phyloP scores from a whole-genome alignment of 2,797 vertebrate species.

The Chelon auratus region DNA sequence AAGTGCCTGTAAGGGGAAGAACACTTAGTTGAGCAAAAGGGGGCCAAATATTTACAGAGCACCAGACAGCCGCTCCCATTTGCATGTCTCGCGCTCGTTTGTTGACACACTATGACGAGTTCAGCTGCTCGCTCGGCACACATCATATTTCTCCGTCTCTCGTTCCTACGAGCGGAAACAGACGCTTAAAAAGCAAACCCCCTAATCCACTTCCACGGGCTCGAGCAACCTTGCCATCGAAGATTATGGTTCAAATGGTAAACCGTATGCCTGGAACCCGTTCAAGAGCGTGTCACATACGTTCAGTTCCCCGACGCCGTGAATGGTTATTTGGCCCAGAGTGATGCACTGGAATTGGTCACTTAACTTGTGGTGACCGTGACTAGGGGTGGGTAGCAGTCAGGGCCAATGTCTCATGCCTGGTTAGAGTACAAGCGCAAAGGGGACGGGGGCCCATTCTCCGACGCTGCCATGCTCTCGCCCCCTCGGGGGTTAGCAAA shows the following conservation, averaged over 20 bases:
- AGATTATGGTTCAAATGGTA: conserved; percentile 58
- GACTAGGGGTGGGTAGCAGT: conserved; percentile 68
- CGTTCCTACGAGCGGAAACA: conserved; percentile 37
- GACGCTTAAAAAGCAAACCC: conserved; percentile 55
- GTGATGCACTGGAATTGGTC: conserved; percentile 73
- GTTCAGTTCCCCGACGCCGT: conserved; percentile 48
- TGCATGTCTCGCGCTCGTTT: conserved; percentile 62
- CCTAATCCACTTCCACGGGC: conserved; percentile 45
- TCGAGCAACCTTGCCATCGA: conserved; percentile 40
- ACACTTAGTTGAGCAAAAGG: conserved; percentile 33
- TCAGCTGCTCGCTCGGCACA: conserved; percentile 45
- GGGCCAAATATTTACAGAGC: conserved; percentile 64
- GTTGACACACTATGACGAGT: conserved; percentile 62
- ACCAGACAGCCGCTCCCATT: conserved; percentile 48
- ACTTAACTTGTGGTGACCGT: conserved; percentile 77
- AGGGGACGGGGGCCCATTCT: conserved; percentile 50
- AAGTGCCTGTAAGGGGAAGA: conserved; percentile 23
- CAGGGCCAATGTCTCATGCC: conserved; percentile 74
- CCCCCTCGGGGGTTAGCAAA: conserved; percentile 61
- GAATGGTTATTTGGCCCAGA: conserved; percentile 59
- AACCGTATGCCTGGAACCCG: conserved; percentile 53
- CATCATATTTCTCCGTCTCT: conserved; percentile 47
- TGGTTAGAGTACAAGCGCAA: conserved; percentile 69
- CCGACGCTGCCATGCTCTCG: conserved; percentile 45
- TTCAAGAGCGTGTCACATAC: conserved; percentile 67